Conservation (phyloP, 2,113 vertebrate genomes). For the Geothlypis trichas region DNA sequence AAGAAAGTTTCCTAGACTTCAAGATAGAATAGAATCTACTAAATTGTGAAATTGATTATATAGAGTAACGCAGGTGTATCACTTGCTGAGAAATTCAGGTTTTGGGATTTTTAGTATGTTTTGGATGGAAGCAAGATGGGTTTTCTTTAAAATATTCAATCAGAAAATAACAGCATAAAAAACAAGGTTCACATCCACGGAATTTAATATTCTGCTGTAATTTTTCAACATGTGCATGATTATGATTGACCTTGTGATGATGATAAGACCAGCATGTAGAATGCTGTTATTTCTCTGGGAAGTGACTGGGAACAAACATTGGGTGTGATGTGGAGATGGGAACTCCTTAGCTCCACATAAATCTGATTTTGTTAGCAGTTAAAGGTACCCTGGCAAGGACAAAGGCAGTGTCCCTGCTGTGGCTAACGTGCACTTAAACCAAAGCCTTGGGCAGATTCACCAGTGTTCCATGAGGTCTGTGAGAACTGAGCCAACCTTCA, state of each 20-base stretch:
- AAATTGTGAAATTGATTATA: no score
- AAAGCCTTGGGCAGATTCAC: background rate
- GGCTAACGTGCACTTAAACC: background rate
- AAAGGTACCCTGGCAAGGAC: background rate
- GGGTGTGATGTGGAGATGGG: background rate
- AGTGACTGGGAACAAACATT: background rate
- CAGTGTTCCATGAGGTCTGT: rapidly evolving
- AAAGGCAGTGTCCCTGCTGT: background rate
- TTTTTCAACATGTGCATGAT: background rate
- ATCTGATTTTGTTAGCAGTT: background rate
- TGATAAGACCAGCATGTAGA: background rate
- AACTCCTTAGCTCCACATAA: background rate
- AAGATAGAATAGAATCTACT: no score
- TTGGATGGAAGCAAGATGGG: no score
- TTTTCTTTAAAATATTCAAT: background rate
- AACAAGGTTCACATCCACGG: background rate
- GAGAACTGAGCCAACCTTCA: background rate
- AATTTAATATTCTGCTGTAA: background rate
- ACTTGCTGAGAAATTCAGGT: no score
- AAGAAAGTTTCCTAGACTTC: no score
- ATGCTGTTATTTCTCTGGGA: background rate
- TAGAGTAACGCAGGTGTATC: no score
- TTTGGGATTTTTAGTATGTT: no score
- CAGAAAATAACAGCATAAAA: background rate
- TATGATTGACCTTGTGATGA: background rate